Evolutionary conservation across 2,888 invertebrate species (phyloP).

Genomic region (Bombylius discolor): DNA sequence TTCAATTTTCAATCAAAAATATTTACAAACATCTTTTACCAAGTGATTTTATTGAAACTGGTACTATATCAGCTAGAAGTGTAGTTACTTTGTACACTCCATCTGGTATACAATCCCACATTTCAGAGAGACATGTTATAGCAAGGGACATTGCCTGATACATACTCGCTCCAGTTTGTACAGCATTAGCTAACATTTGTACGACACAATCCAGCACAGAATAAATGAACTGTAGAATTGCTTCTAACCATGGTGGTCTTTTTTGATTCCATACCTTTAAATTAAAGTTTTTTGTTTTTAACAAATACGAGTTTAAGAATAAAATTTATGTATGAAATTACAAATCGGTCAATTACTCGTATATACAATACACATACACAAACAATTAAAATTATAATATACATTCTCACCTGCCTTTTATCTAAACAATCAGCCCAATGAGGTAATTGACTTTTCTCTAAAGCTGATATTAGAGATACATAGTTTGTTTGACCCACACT

Average conservation of each 20-base stretch:
- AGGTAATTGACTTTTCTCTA: conserved; percentile 42
- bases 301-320: no score
- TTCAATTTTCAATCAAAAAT: no score
- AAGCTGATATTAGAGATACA: conserved; percentile 47
- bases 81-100: conserved; percentile 43
- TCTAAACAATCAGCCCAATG: conserved; percentile 63
- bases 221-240: conserved; percentile 50
- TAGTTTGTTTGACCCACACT: no score
- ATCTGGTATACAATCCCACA: conserved; percentile 54
- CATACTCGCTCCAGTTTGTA: conserved; percentile 63
- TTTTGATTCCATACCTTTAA: conserved; percentile 67
- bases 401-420: conserved; percentile 48
- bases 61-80: conserved; percentile 53
- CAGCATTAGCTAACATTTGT: conserved; percentile 53
- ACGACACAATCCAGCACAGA: conserved; percentile 51
- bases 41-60: conserved; percentile 55
- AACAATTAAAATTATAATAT: no score
- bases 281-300: no score
- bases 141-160: conserved; percentile 68
- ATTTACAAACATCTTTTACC: conserved; percentile 21
- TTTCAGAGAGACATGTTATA: conserved; percentile 53
- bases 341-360: no score
- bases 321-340: no score
- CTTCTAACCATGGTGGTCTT: conserved; percentile 64
- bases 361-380: no score